A percentile compares a stretch with the other conserved stretches of the same genome.
phyloP scores from a whole-genome alignment of 2,113 vertebrate genomes.

The Brevimyrus niger region DNA sequence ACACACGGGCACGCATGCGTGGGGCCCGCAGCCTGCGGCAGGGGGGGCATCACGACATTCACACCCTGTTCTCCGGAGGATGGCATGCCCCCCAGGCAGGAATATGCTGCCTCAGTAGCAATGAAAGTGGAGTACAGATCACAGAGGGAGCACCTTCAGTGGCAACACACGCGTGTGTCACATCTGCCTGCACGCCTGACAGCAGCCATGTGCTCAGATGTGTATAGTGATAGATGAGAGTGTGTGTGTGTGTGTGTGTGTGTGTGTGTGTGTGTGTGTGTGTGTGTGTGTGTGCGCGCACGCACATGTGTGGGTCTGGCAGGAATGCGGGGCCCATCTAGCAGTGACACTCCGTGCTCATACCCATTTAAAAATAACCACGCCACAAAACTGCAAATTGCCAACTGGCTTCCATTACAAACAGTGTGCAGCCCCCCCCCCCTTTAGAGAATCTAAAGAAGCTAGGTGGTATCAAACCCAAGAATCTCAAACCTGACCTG shows the following conservation, averaged over 20 bases:
- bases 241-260: neutral
- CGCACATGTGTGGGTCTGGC: neutral
- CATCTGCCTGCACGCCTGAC: neutral
- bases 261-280: neutral
- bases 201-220: neutral
- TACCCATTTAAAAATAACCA: neutral
- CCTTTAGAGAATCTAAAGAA: neutral
- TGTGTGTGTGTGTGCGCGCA: neutral
- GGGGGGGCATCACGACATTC: neutral
- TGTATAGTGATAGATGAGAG: neutral
- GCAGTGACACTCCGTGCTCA: neutral
- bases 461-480: slow-evolving; percentile 14
- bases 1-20: neutral
- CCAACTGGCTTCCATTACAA: neutral
- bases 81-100: neutral
- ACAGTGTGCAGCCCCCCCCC: neutral
- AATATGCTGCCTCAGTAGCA: neutral
- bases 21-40: neutral
- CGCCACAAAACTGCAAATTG: neutral
- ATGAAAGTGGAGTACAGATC: neutral
- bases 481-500: neutral
- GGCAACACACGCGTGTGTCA: neutral
- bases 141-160: neutral
- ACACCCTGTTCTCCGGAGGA: neutral
- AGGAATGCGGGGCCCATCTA: neutral